Base-by-base conservation (phyloP, 1,140 invertebrate species). In the Calycopis cecrops region DNA sequence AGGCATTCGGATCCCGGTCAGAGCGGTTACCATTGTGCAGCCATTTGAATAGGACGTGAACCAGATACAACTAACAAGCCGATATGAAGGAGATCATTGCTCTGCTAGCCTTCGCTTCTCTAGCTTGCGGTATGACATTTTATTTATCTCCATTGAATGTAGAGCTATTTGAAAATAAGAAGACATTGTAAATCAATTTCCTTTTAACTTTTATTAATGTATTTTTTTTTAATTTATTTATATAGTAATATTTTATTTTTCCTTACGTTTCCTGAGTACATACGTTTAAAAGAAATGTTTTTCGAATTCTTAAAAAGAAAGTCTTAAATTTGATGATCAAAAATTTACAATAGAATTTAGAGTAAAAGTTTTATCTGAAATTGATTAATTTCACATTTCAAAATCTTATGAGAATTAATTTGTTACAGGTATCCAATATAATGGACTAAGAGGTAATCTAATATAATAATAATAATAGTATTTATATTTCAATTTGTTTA, bases 371-470 rank as follows among this genome's bases (percentile, higher is more conserved):
- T 12, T 9, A 6, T 49, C 10, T 10, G 12, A 49, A 49, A 28
- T 8, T 8, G 14, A 3, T 38, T 10, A 3, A 8, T 38, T 10
- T 38, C 1, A 4, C 12, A 1, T 38, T 16, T 44, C 16, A 16
- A 44, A 3, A 17, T 49, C 10, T 33, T 10, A 4, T 12, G 12
- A n/a, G 0, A 37, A 52, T 11, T 52, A 38, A 9, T 55, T 57
- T 65, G 34, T 72, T 73, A 48, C 63, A 73, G 70, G 67, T 62
- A 52, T 70, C 14, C 61, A 70, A 55, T 73, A 73, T 47, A 62
- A 68, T 63, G 70, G 67, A 34, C 42, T 66, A 4, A 50, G 65
- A 48, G 67, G 70, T 70, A 64, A 62, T 55, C 4, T 6, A 28
- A 28, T 28, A 12, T 50, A n/a, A n/a, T n/a, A n/a, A n/a, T n/a